A percentile compares a stretch with the other conserved stretches of the same genome.
These are phyloP conservation scores for Pluvialis apricaria DNA, from an alignment of 2,113 vertebrate species.

Conservation along the genomic window DNA sequence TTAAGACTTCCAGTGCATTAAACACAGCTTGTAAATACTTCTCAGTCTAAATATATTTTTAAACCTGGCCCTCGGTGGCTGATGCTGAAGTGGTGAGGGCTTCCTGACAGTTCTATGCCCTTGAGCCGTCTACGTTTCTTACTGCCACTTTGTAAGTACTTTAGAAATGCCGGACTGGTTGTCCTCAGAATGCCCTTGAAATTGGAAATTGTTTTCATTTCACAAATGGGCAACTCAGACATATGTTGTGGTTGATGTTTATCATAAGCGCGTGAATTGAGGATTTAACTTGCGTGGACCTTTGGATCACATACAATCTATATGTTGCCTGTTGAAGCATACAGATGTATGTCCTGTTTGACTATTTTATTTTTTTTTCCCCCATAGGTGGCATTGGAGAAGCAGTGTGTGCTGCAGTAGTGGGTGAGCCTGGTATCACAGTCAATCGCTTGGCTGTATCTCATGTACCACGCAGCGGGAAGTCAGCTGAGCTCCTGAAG, in stretches of 20 bases:
- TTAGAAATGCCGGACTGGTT: not conserved
- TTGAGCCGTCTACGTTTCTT: not conserved
- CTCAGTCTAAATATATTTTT: not conserved
- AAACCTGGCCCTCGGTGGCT: not conserved
- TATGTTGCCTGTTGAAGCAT: too few species aligned
- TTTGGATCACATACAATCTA: not conserved
- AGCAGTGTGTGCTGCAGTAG: constrained; percentile 78
- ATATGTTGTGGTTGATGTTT: not conserved
- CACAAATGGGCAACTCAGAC: not conserved
- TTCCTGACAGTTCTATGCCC: not conserved
- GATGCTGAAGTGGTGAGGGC: not conserved
- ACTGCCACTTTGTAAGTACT: not conserved
- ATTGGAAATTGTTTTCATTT: not conserved
- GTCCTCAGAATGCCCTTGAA: not conserved
- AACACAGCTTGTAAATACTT: not conserved
- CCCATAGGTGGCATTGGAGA: constrained; percentile 90
- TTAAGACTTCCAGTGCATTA: not conserved
- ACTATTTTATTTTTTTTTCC: not conserved
- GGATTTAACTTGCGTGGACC: not conserved
- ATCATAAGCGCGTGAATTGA: not conserved
- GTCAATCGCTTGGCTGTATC: constrained; percentile 84
- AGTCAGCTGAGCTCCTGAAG: constrained; percentile 87
- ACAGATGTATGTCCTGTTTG: accelerated
- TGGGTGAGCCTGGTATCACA: constrained; percentile 81
- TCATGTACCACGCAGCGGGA: constrained; percentile 85